Percentiles rank a stretch among this genome's conserved stretches.
Conservation (phyloP, 2,888 invertebrate species). For the Bembecia ichneumoniformis region DNA sequence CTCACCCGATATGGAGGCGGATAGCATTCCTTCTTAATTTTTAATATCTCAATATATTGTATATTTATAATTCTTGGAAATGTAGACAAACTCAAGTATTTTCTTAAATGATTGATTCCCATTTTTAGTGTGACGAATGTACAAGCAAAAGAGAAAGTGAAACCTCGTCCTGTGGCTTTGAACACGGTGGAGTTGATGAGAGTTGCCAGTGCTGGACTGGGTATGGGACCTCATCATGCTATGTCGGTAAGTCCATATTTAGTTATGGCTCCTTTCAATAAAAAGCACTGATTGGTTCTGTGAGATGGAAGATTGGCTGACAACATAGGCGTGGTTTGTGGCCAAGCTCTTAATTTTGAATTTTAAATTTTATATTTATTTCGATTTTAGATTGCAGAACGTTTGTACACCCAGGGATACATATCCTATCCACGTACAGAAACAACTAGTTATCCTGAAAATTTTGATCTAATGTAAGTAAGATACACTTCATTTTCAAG, state of each 20-base stretch:
- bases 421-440: constrained; percentile 99
- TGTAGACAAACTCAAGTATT: too few relatives aligned
- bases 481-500: not conserved
- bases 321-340: too few relatives aligned
- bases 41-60: too few relatives aligned
- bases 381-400: constrained; percentile 69
- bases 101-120: not conserved
- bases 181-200: constrained; percentile 98
- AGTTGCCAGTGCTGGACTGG: constrained; percentile 90
- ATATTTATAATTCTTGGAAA: too few relatives aligned
- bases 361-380: not conserved
- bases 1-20: too few relatives aligned
- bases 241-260: constrained; percentile 74
- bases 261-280: not conserved
- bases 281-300: not conserved
- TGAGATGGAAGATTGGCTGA: too few relatives aligned
- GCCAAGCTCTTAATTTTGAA: too few relatives aligned
- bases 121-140: constrained; percentile 80
- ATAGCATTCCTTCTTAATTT: too few relatives aligned
- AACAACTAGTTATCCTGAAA: constrained; percentile 95
- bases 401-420: constrained; percentile 95
- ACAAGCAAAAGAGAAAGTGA: constrained; percentile 87
- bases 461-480: constrained; percentile 89
- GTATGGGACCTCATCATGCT: constrained; percentile 93
- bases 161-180: constrained; percentile 89